These are phyloP conservation scores for Mastomys coucha DNA, from an alignment of 2,113 vertebrate genomes.

Conservation along the genomic window DNA sequence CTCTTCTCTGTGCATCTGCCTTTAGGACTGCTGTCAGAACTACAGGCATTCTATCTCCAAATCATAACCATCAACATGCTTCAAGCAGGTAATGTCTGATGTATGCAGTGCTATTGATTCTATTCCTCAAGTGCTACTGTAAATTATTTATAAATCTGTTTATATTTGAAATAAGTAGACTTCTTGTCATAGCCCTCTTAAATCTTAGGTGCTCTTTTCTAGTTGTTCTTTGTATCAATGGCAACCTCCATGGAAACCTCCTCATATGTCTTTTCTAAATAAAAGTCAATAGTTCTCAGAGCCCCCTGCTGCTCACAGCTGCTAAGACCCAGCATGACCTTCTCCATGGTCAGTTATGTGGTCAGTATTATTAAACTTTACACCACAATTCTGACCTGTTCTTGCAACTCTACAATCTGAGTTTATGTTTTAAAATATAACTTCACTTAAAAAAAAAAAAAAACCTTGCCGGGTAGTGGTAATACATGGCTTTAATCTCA, in stretches of 20 bases:
- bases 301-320: not conserved
- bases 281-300: not conserved
- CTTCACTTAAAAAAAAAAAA: too few species aligned
- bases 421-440: not conserved
- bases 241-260: not conserved
- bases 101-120: not conserved
- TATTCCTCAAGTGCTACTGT: not conserved
- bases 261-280: not conserved
- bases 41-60: not conserved
- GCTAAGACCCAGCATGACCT: not conserved
- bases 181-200: not conserved
- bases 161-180: not conserved
- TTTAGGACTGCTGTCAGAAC: not conserved
- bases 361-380: not conserved
- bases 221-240: not conserved
- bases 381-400: not conserved
- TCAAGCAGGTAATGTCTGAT: not conserved
- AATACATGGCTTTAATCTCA: too few species aligned
- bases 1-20: not conserved
- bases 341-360: not conserved
- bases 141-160: not conserved
- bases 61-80: not conserved
- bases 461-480: too few species aligned
- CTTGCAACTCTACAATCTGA: not conserved
- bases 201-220: not conserved